Conservation (phyloP, 2,113 vertebrate genomes). For the Acanthochromis polyacanthus region DNA sequence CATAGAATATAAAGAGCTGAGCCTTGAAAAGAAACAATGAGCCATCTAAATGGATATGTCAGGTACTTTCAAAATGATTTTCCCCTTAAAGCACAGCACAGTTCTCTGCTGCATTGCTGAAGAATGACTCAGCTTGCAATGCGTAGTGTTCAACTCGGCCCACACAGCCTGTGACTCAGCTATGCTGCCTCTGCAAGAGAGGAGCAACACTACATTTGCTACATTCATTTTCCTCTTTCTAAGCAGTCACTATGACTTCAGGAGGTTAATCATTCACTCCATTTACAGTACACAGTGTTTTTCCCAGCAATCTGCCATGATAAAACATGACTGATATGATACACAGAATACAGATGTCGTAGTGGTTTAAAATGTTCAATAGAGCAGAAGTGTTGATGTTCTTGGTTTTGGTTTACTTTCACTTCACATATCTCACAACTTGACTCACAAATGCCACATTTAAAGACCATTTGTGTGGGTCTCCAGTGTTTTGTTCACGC, state of each 20-base stretch:
- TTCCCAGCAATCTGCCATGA: neutral
- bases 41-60: neutral
- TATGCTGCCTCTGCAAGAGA: slow-evolving; percentile 51
- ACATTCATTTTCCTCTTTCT: slow-evolving; percentile 11
- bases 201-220: slow-evolving; percentile 27
- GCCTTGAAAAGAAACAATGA: neutral
- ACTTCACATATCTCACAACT: neutral
- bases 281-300: neutral
- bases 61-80: slow-evolving; percentile 2
- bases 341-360: neutral
- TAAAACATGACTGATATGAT: neutral
- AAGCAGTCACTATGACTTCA: neutral
- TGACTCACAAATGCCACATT: slow-evolving; percentile 7
- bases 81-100: slow-evolving; percentile 12
- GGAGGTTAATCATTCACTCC: neutral
- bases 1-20: neutral
- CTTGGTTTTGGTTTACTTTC: neutral
- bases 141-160: slow-evolving; percentile 56
- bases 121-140: slow-evolving; percentile 74
- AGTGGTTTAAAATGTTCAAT: neutral
- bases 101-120: slow-evolving; percentile 62
- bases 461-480: neutral
- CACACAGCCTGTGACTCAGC: slow-evolving; percentile 73
- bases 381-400: neutral
- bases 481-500: neutral